Evolutionary conservation across 2,797 vertebrate genomes (phyloP).

Genomic region (Tamandua tetradactyla): DNA sequence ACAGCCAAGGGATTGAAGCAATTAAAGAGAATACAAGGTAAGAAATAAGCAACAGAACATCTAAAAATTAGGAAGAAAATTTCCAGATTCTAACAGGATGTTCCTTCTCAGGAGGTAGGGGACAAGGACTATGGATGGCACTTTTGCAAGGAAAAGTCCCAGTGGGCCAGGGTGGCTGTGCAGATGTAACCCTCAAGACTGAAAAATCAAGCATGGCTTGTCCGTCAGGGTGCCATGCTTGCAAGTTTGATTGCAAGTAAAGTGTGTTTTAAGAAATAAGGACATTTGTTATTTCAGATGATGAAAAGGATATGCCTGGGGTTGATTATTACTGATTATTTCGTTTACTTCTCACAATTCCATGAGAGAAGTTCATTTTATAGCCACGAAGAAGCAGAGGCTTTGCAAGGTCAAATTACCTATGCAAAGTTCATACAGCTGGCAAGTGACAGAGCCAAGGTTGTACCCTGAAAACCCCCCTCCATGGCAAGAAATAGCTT

Average conservation of each 20-base stretch:
- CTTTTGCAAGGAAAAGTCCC: too few species aligned
- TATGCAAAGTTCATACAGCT: background rate
- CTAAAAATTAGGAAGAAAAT: background rate
- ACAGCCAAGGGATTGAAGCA: background rate
- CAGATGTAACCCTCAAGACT: background rate
- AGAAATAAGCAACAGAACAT: background rate
- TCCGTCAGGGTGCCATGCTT: background rate
- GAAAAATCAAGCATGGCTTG: background rate
- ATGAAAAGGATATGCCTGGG: background rate
- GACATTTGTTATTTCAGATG: background rate
- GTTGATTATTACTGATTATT: background rate
- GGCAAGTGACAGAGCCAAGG: background rate
- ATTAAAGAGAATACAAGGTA: background rate
- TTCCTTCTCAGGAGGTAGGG: background rate
- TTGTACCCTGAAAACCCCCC: background rate
- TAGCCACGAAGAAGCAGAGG: background rate
- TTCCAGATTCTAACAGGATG: background rate
- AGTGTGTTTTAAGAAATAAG: background rate
- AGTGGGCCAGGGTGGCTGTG: too few species aligned
- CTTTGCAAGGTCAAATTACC: background rate
- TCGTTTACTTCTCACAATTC: constrained; percentile 31
- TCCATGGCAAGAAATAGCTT: background rate
- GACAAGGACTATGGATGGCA: background rate
- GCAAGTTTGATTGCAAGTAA: background rate
- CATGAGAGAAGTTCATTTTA: background rate